A percentile compares a stretch with the other conserved stretches of the same genome.
Evolutionary conservation across 1,140 invertebrate species (phyloP).

Genomic region (Oedothorax gibbosus): DNA sequence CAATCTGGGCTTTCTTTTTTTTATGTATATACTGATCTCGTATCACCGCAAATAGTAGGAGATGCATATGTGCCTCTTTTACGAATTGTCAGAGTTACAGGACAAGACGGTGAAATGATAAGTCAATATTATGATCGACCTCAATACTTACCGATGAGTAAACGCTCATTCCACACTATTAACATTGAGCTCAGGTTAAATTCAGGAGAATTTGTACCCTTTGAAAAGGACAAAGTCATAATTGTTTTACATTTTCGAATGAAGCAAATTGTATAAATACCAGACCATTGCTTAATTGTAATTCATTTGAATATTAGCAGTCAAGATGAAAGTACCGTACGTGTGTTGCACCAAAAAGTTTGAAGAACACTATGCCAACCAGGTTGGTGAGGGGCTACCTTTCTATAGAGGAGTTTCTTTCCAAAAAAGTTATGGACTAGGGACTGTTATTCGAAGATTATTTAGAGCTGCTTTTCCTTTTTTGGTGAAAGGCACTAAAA

Average conservation of each 20-base stretch:
- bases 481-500: neutral
- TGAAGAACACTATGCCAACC: slow-evolving; percentile 5
- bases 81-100: too few relatives aligned
- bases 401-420: neutral
- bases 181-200: neutral
- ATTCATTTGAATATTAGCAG: neutral
- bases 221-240: neutral
- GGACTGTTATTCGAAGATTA: neutral
- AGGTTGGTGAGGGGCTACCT: neutral
- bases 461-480: neutral
- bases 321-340: neutral
- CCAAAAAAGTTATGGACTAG: neutral
- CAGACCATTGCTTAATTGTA: neutral
- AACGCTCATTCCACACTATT: neutral
- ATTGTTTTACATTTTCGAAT: neutral
- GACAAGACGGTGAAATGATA: too few relatives aligned
- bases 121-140: too few relatives aligned
- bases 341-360: neutral
- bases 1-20: too few relatives aligned
- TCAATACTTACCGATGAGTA: too few relatives aligned
- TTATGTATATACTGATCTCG: too few relatives aligned
- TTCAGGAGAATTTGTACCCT: neutral
- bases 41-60: too few relatives aligned
- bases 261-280: neutral
- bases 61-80: too few relatives aligned